phyloP scores from a whole-genome alignment of 2,797 vertebrate species.

The Sparidentex hasta region DNA sequence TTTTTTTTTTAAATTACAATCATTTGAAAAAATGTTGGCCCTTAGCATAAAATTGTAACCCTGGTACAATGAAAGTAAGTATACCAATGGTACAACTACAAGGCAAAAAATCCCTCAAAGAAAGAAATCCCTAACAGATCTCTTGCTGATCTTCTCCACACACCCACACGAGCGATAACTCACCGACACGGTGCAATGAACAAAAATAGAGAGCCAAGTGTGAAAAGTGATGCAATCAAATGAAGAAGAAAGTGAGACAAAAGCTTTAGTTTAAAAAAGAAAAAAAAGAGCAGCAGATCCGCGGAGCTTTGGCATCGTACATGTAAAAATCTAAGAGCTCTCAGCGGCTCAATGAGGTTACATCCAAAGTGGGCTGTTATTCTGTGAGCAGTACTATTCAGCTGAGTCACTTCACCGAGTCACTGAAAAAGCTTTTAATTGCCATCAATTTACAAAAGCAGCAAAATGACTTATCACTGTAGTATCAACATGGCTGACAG shows the following conservation, averaged over 20 bases:
- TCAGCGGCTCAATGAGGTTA: slow-evolving; percentile 37
- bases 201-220: slow-evolving; percentile 44
- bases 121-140: slow-evolving; percentile 17
- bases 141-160: slow-evolving; percentile 48
- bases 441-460: slow-evolving; percentile 40
- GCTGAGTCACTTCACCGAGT: slow-evolving; percentile 51
- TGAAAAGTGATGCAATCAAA: slow-evolving; percentile 38
- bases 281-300: not conserved
- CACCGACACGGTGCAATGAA: slow-evolving; percentile 11
- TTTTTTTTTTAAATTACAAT: not conserved
- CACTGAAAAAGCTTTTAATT: slow-evolving; percentile 42
- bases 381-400: slow-evolving; percentile 48
- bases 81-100: not conserved
- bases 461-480: slow-evolving; percentile 41
- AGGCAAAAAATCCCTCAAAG: not conserved
- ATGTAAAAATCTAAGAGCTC: slow-evolving; percentile 45
- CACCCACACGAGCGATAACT: slow-evolving; percentile 53
- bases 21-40: not conserved
- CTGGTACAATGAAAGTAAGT: not conserved
- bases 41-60: not conserved
- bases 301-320: slow-evolving; percentile 28
- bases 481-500: slow-evolving; percentile 56
- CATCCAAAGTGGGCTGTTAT: slow-evolving; percentile 46
- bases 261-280: slow-evolving; percentile 31
- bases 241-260: slow-evolving; percentile 31